Evolutionary conservation across 2,888 invertebrate genomes (phyloP).

Genomic region (Drosophila sordidula): DNA sequence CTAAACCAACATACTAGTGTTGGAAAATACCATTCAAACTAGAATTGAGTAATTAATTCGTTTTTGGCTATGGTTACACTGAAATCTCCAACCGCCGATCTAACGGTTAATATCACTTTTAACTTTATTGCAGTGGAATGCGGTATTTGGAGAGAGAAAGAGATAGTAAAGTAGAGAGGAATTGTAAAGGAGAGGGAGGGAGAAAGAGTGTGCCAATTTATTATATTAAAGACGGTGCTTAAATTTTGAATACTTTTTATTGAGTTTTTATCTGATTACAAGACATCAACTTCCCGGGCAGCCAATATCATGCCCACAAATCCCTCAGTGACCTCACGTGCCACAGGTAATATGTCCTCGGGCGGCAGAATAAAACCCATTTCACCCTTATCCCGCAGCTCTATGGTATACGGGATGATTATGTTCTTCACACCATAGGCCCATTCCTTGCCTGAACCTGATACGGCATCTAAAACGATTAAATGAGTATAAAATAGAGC

Average conservation of each 20-base stretch:
- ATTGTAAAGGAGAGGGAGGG: neutral
- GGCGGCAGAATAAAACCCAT: conserved; percentile 90
- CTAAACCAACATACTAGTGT: no score
- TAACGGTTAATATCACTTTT: no score
- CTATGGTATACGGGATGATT: conserved; percentile 87
- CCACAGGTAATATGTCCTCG: conserved; percentile 87
- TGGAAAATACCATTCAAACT: no score
- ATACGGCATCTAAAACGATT: conserved; percentile 82
- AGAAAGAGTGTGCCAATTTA: neutral
- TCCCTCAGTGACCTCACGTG: conserved; percentile 87
- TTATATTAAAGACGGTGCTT: neutral
- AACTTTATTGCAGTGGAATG: no score
- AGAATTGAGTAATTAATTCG: no score
- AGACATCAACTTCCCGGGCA: conserved; percentile 82
- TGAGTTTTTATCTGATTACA: conserved; percentile 57
- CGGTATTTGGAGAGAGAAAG: no score
- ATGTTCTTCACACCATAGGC: conserved; percentile 86
- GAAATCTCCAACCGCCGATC: no score
- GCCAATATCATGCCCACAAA: conserved; percentile 86
- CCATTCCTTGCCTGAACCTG: conserved; percentile 86
- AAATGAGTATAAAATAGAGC: neutral
- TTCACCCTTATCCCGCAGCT: conserved; percentile 88
- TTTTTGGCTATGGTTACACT: no score
- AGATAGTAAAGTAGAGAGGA: no score
- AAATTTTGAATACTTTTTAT: neutral